Base-by-base conservation (phyloP, 2,113 vertebrate genomes). In the Leptobrachium ailaonicum region DNA sequence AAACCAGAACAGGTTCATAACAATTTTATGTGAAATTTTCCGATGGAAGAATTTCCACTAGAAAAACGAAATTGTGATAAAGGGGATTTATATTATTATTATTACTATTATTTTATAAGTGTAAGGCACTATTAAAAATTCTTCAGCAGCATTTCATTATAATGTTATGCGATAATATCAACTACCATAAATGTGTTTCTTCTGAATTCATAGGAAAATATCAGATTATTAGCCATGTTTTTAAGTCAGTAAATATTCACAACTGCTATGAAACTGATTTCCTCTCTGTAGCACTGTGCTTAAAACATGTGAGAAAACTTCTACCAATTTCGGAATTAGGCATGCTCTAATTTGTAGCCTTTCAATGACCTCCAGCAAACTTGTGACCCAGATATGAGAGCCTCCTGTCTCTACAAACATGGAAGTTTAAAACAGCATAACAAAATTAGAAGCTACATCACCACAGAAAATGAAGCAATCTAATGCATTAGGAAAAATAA, bases 291-390 rank as follows among this genome's bases (percentile, higher is more conserved):
- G 4, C 8, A 76, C 66, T 76, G 64, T 77, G 66, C 90, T 91
- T 83, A 89, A 85, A 86, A 87, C 87, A 88, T 90, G 88, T 87
- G 86, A 91, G 89, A 88, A 90, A 73, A 73, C 89, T 91, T 91
- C 87, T 85, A 87, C 89, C 91, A 89, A 87, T 88, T 88, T 88
- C 84, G 87, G 87, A 92, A 93, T 94, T 93, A 94, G 91, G 87
- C 89, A 93, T 92, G 93, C 91, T 94, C 91, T 90, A 92, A 90
- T 93, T 93, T 92, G 90, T 93, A 92, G 91, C 89, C 90, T 92
- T 92, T 90, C 87, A 90, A 90, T 92, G 91, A 93, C 93, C 92
- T 92, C 90, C 89, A 93, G 92, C 90, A 88, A 92, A 90, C 60
- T 84, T 87, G 85, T 93, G 92, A 92, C 92, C 92, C 89, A 93